Evolutionary conservation across 2,888 invertebrate genomes (phyloP).

Genomic region (Diplolepis rosae): DNA sequence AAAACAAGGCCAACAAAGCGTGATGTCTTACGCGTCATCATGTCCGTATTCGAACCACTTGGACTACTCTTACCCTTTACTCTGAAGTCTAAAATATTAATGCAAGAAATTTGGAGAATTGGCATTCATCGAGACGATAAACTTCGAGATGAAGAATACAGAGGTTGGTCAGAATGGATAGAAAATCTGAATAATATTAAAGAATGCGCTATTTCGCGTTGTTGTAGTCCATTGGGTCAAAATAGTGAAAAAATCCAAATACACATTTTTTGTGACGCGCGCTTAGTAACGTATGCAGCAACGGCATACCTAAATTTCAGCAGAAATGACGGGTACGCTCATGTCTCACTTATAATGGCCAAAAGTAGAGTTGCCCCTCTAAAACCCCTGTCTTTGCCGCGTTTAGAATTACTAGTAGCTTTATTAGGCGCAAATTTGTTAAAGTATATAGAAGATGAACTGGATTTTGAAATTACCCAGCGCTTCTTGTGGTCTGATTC

Average conservation of each 20-base stretch:
- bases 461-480: background rate
- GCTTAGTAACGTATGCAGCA: background rate
- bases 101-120: background rate
- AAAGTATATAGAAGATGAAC: slow-evolving; percentile 16
- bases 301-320: background rate
- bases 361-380: slow-evolving; percentile 28
- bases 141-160: background rate
- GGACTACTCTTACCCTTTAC: background rate
- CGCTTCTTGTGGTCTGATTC: slow-evolving; percentile 33
- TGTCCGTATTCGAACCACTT: background rate
- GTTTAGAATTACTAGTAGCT: slow-evolving; percentile 29
- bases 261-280: background rate
- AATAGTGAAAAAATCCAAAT: background rate
- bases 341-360: slow-evolving; percentile 4
- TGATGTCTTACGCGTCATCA: background rate
- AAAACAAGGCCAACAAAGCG: background rate
- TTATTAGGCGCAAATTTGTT: slow-evolving; percentile 18
- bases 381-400: slow-evolving; percentile 30
- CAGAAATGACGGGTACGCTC: background rate
- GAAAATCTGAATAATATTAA: background rate
- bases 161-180: background rate
- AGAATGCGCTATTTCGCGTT: background rate
- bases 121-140: background rate
- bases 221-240: no score
- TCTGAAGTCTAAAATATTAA: background rate